Evolutionary conservation across 2,888 invertebrate species (phyloP).

Genomic region (Archips crataeganus): DNA sequence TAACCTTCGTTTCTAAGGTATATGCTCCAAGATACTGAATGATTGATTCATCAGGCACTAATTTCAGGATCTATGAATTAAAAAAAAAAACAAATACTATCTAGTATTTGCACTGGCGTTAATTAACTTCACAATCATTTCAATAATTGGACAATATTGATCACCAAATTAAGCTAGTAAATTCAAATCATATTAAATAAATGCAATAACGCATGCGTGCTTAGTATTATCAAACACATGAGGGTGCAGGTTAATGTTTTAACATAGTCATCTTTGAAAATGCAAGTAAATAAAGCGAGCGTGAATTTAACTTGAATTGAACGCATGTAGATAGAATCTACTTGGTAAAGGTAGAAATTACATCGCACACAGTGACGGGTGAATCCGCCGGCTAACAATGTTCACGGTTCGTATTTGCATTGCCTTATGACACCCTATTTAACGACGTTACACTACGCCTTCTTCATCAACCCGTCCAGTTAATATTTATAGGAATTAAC

Average conservation of each 20-base stretch:
- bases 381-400: background rate
- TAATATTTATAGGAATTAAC: constrained; percentile 11
- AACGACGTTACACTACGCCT: background rate
- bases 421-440: background rate
- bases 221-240: constrained; percentile 2
- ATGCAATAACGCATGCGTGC: constrained; percentile 8
- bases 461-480: background rate
- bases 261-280: background rate
- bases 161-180: background rate
- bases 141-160: background rate
- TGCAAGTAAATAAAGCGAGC: background rate
- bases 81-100: background rate
- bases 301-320: background rate
- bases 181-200: background rate
- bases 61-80: background rate
- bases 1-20: constrained; percentile 26
- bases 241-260: constrained; percentile 1
- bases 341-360: background rate
- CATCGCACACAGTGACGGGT: background rate
- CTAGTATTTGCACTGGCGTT: background rate
- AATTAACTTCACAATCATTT: background rate
- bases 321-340: background rate
- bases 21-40: constrained; percentile 26
- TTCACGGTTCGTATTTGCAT: background rate
- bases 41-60: background rate